Evolutionary conservation across 2,113 vertebrate genomes (phyloP), one percentile per base, ranked within the genome.

Genomic region (Tursiops truncatus): DNA sequence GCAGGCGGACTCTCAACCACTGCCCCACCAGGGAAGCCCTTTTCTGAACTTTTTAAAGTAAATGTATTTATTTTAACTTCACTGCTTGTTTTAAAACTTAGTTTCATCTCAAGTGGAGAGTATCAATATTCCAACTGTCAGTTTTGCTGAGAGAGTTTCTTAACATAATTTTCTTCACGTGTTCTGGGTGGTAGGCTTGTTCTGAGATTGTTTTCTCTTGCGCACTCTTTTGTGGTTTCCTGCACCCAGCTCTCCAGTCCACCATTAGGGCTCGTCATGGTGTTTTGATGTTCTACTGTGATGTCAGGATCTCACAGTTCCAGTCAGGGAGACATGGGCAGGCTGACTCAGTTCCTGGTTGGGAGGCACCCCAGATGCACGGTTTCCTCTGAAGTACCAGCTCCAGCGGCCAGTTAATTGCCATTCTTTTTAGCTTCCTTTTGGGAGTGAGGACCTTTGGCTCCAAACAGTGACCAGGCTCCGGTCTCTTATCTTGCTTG

Each of bases 381-480:
- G 9, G 44, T 63, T 83, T 91, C 85, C 79, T 86, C 26, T 33
- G 33, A 91, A 76, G 81, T 14, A 67, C 15, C 4, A 56, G 68
- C 50, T 80, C 93, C 25, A 62, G 53, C 25, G 76, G 76, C 65
- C n/a, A 58, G 65, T 67, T 77, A 38, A 28, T 86, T 0, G 6
- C 53, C 25, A 44, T 96, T 95, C 93, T 97, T 94, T 88, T 65
- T 41, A 53, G 71, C 77, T 93, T 96, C 81, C 93, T 95, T 65
- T 92, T 38, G 89, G 91, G 62, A 91, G 53, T 3, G 10, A 31
- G 74, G 23, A 36, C 67, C 65, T 89, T 47, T 82, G 92, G 77
- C 85, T 97, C 93, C 71, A 36, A 91, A 95, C 56, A 93, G 93
- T 85, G 89, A 63, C 89, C 77, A 89, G 89, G 21, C 47, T 95